Evolutionary conservation across 2,113 vertebrate species (phyloP).

Genomic region (Oryzias javanicus): DNA sequence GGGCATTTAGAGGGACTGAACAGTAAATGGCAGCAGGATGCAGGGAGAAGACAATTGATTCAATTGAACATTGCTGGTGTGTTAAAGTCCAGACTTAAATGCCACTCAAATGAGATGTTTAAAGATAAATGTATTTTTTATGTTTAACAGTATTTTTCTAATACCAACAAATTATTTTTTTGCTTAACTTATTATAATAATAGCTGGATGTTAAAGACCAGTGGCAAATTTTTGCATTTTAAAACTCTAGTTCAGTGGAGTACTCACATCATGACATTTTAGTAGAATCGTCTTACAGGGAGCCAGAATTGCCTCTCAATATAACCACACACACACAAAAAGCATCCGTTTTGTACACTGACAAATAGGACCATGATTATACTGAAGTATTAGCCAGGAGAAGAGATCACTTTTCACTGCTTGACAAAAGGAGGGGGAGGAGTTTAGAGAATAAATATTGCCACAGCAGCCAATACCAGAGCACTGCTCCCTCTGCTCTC

Average conservation of each 20-base stretch:
- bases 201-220: too few species aligned
- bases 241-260: neutral
- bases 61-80: neutral
- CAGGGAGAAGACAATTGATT: slow-evolving; percentile 32
- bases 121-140: too few species aligned
- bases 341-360: slow-evolving; percentile 45
- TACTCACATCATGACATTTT: slow-evolving; percentile 24
- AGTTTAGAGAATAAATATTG: slow-evolving; percentile 61
- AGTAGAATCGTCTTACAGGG: slow-evolving; percentile 40
- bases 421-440: slow-evolving; percentile 71
- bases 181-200: too few species aligned
- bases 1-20: slow-evolving; percentile 28
- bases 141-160: too few species aligned
- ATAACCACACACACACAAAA: slow-evolving; percentile 17
- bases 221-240: neutral
- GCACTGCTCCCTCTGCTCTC: slow-evolving; percentile 48
- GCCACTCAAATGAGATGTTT: neutral
- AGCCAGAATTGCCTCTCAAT: slow-evolving; percentile 43
- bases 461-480: slow-evolving; percentile 61
- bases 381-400: slow-evolving; percentile 67
- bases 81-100: neutral
- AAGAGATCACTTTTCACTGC: slow-evolving; percentile 71
- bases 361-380: slow-evolving; percentile 60
- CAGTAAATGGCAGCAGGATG: slow-evolving; percentile 26
- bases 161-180: too few species aligned